Evolutionary conservation across 2,797 vertebrate species (phyloP).

Genomic region (Sebastes umbrosus): DNA sequence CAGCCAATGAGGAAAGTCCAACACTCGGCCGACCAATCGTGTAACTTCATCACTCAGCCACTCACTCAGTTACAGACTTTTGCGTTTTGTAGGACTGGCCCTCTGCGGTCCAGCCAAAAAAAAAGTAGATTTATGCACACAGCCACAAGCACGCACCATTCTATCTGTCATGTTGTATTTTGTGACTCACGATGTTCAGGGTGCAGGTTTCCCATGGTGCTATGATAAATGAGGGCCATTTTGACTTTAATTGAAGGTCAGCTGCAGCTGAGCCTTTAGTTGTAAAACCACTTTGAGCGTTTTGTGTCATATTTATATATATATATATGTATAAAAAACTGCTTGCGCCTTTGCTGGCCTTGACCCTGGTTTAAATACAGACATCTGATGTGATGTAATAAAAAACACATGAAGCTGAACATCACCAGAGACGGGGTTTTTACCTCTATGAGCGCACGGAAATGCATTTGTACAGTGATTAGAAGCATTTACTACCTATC

Average conservation of each 20-base stretch:
- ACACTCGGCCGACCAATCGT: too few species aligned
- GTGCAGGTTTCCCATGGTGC: slow-evolving; percentile 18
- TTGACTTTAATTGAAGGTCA: slow-evolving; percentile 62
- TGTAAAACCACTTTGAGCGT: slow-evolving; percentile 37
- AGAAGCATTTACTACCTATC: slow-evolving; percentile 2
- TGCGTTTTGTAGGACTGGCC: too few species aligned
- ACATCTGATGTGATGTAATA: background rate
- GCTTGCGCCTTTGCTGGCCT: background rate
- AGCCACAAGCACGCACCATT: background rate
- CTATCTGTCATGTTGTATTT: background rate
- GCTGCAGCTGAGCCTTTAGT: slow-evolving; percentile 20
- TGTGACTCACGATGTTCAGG: background rate
- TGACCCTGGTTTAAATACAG: slow-evolving; percentile 24
- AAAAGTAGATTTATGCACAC: background rate
- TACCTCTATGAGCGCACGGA: background rate
- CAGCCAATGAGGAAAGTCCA: too few species aligned
- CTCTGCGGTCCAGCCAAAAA: too few species aligned
- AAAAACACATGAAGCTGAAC: background rate
- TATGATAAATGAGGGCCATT: slow-evolving; percentile 48
- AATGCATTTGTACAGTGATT: background rate
- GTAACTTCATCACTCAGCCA: too few species aligned
- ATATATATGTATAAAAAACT: too few species aligned
- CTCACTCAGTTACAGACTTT: too few species aligned
- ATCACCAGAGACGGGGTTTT: background rate
- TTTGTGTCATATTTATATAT: slow-evolving; percentile 16